Conservation (phyloP, 2,113 vertebrate genomes). For the Ictalurus furcatus region DNA sequence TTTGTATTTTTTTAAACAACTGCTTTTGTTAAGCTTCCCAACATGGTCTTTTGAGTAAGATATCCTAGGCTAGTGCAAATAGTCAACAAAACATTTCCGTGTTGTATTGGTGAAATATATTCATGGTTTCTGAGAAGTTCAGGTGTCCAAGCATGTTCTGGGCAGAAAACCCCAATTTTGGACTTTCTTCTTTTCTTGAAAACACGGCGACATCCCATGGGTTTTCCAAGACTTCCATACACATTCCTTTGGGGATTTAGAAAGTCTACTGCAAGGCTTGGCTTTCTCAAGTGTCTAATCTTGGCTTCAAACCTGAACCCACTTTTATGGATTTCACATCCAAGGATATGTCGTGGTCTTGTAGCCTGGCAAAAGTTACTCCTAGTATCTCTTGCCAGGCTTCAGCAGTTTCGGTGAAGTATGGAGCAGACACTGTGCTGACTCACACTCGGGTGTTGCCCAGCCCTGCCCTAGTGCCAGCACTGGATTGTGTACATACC, state of each 20-base stretch:
- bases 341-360: not conserved
- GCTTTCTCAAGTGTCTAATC: not conserved
- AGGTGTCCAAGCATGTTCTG: not conserved
- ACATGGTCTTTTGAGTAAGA: no score
- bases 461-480: not conserved
- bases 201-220: not conserved
- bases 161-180: not conserved
- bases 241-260: not conserved
- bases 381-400: not conserved
- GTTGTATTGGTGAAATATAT: not conserved
- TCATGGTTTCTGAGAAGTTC: not conserved
- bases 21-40: no score
- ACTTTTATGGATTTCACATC: not conserved
- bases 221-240: not conserved
- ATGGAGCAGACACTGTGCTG: not conserved
- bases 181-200: not conserved
- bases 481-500: not conserved
- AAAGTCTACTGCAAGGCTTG: not conserved
- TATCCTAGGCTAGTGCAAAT: no score
- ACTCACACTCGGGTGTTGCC: constrained; percentile 26
- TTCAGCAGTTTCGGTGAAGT: not conserved
- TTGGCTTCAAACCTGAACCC: not conserved
- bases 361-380: not conserved
- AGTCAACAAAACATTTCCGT: not conserved
- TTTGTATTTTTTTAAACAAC: no score